These are phyloP conservation scores for Phrynocephalus vlangalii DNA, from an alignment of 2,797 vertebrate species.

Conservation along the genomic window DNA sequence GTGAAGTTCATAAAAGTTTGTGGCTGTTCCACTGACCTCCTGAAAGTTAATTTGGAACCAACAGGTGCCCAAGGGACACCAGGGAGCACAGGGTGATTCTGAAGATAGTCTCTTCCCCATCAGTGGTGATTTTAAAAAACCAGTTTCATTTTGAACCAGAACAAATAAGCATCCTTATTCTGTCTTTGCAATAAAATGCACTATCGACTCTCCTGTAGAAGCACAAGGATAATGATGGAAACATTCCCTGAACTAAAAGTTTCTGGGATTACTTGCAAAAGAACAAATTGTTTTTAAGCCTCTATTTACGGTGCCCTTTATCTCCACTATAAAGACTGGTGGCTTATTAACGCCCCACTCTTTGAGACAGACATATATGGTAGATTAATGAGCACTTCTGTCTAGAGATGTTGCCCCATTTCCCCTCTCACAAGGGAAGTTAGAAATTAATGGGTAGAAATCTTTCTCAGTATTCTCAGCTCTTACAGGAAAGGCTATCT, in stretches of 20 bases:
- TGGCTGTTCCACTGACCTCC: neutral
- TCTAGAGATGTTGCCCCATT: neutral
- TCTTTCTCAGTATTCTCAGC: neutral
- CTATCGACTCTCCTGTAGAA: neutral
- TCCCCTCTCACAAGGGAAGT: conserved; percentile 5
- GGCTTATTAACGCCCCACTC: neutral
- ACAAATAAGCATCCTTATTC: neutral
- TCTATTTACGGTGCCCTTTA: neutral
- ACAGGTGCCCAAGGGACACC: neutral
- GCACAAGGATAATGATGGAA: neutral
- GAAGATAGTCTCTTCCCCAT: too few relatives aligned
- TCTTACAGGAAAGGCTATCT: neutral
- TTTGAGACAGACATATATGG: neutral
- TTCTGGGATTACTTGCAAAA: neutral
- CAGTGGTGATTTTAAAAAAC: neutral
- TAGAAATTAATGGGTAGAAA: neutral
- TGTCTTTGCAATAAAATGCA: neutral
- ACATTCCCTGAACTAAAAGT: neutral
- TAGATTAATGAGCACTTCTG: neutral
- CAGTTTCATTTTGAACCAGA: neutral
- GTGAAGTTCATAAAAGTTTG: neutral
- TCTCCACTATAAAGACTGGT: neutral
- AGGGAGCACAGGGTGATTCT: too few relatives aligned
- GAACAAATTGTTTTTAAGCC: neutral
- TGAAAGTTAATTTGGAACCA: neutral